Percentiles rank a stretch among this genome's conserved stretches.
These are phyloP conservation scores for Chaetodon trifascialis DNA, from an alignment of 2,113 vertebrate genomes.

Conservation along the genomic window DNA sequence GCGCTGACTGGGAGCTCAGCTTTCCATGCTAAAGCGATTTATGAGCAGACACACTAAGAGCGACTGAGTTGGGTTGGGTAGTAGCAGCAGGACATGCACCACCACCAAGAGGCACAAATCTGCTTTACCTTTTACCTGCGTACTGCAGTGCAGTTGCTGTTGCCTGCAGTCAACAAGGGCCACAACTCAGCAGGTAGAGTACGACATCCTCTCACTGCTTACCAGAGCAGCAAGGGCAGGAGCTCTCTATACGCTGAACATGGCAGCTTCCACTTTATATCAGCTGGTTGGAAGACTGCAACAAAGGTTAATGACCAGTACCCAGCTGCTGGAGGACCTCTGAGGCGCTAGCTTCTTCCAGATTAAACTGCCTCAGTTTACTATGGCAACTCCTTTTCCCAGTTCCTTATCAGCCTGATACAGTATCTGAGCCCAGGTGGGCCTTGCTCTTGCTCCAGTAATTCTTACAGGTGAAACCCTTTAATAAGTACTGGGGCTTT, in stretches of 20 bases:
- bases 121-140: not conserved
- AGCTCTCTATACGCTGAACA: not conserved
- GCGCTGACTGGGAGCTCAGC: not conserved
- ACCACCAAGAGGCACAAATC: not conserved
- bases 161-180: too few species aligned
- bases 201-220: not conserved
- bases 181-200: not conserved
- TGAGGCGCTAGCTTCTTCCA: not conserved
- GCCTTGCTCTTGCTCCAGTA: slow-evolving; percentile 5
- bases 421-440: not conserved
- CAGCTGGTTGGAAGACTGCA: not conserved
- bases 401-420: not conserved
- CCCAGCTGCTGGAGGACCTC: not conserved
- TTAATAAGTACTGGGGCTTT: not conserved
- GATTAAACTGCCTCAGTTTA: not conserved
- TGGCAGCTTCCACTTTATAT: not conserved
- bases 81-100: not conserved
- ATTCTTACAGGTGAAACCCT: slow-evolving; percentile 15
- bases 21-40: not conserved
- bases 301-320: not conserved
- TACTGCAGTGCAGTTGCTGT: too few species aligned
- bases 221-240: not conserved
- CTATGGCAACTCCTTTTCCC: not conserved
- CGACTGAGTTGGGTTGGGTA: not conserved
- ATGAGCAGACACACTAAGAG: slow-evolving; percentile 6